Evolutionary conservation across 2,113 vertebrate species (phyloP).

Genomic region (Chitala chitala): DNA sequence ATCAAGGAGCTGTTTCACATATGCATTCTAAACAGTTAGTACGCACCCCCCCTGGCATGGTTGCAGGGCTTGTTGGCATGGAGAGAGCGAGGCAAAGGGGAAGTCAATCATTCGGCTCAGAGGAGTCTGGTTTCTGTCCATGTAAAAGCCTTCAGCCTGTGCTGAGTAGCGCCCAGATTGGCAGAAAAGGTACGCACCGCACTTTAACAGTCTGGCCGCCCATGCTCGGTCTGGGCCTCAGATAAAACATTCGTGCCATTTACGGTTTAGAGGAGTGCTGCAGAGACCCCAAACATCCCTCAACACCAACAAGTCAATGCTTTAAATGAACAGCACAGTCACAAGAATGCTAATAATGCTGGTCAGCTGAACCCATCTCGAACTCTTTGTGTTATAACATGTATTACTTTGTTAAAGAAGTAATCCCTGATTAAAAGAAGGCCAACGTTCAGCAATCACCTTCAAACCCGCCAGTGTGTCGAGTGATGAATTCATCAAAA

Average conservation of each 20-base stretch:
- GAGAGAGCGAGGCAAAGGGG: not conserved
- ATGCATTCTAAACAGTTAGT: not conserved
- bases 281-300: not conserved
- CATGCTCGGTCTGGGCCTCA: not conserved
- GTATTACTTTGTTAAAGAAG: no score
- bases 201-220: not conserved
- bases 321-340: not conserved
- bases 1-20: not conserved
- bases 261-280: conserved; percentile 9
- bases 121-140: not conserved
- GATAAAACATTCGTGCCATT: not conserved
- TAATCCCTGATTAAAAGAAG: no score
- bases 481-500: no score
- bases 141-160: not conserved
- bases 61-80: not conserved
- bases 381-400: no score
- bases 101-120: not conserved
- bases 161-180: not conserved
- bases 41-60: not conserved
- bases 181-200: not conserved
- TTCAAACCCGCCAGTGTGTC: no score
- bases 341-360: not conserved
- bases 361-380: no score
- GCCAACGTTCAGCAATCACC: no score
- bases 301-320: not conserved